Conservation (phyloP, 2,888 invertebrate genomes). For the Liodrosophila aerea region DNA sequence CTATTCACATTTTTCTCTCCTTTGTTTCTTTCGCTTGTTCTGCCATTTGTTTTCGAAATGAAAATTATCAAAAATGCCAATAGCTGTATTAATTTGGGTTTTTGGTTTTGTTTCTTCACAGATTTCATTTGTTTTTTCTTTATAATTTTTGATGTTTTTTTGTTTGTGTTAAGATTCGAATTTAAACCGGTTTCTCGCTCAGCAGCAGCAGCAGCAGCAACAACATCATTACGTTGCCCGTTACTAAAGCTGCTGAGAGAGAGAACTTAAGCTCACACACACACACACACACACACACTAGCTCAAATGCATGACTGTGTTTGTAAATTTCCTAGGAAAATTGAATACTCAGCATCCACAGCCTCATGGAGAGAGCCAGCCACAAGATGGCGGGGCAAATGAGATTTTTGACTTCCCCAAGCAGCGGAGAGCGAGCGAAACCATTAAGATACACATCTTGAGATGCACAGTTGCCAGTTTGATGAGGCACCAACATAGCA, state of each 20-base stretch:
- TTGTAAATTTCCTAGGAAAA: constrained; percentile 54
- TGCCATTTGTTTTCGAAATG: constrained; percentile 48
- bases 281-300: constrained; percentile 14
- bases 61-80: constrained; percentile 60
- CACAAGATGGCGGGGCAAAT: background rate
- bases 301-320: constrained; percentile 7
- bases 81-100: constrained; percentile 56
- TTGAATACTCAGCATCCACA: constrained; percentile 48
- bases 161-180: constrained; percentile 44
- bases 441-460: too few relatives aligned
- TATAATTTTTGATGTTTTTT: constrained; percentile 5
- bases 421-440: constrained; percentile 11
- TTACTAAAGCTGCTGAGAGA: constrained; percentile 45
- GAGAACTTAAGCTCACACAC: constrained; percentile 17
- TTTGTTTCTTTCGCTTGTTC: constrained; percentile 2
- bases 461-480: too few relatives aligned
- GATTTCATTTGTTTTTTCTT: constrained; percentile 47
- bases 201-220: constrained; percentile 28
- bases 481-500: too few relatives aligned
- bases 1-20: constrained; percentile 41
- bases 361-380: background rate
- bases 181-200: constrained; percentile 59
- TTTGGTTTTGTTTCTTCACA: constrained; percentile 35
- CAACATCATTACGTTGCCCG: constrained; percentile 37
- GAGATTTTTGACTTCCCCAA: constrained; percentile 1